phyloP scores from a whole-genome alignment of 2,113 vertebrate genomes.

The Melanerpes formicivorus region DNA sequence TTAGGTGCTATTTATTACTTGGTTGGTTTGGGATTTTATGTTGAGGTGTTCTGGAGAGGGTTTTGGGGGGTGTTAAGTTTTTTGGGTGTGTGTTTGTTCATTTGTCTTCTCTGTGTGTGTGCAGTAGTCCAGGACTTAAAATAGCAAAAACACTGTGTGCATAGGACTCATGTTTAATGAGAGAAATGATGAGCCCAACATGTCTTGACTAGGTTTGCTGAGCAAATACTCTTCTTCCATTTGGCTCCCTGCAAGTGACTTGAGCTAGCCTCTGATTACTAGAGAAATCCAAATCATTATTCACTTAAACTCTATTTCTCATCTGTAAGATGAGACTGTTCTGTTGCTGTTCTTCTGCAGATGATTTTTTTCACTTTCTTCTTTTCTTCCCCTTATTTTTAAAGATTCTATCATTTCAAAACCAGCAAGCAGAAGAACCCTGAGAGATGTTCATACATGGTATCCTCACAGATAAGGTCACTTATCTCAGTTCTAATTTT shows the following conservation, averaged over 20 bases:
- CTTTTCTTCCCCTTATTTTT: background rate
- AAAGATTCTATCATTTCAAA: background rate
- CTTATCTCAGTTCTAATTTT: slow-evolving; percentile 9
- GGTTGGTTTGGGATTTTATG: too few species aligned
- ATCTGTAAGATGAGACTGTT: background rate
- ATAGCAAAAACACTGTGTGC: background rate
- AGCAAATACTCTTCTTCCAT: background rate
- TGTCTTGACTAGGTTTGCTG: background rate
- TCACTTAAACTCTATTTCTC: background rate
- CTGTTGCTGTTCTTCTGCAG: background rate
- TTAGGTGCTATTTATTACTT: background rate
- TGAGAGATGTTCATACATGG: background rate
- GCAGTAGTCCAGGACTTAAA: background rate
- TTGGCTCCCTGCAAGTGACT: background rate
- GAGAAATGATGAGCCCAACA: background rate
- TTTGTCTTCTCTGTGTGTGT: too few species aligned
- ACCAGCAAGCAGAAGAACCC: background rate
- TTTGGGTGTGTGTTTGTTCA: background rate
- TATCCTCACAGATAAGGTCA: background rate
- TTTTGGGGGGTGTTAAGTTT: background rate
- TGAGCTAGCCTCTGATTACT: background rate
- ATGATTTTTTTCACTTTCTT: background rate
- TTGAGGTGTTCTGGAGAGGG: too few species aligned
- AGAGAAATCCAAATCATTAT: background rate
- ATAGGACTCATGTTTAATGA: background rate